Percentiles rank a stretch among this genome's conserved stretches.
Conservation (phyloP, 1,140 invertebrate genomes). For the Mactra quadrangularis region DNA sequence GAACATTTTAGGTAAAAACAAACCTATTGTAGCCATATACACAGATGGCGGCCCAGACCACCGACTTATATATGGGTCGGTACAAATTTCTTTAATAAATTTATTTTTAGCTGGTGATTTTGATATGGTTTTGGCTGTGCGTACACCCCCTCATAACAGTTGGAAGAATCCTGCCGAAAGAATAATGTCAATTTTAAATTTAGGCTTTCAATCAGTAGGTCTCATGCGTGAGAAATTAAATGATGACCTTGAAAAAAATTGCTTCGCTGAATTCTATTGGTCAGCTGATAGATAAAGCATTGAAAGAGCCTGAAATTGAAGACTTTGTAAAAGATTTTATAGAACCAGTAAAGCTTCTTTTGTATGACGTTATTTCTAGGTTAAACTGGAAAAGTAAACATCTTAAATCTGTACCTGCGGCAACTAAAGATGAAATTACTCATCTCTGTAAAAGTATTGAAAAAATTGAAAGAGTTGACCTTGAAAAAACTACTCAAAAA, state of each 20-base stretch:
- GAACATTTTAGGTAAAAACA: neutral
- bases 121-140: constrained; percentile 31
- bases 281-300: neutral
- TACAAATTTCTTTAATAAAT: constrained; percentile 56
- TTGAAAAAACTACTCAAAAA: no score
- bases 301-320: neutral
- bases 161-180: constrained; percentile 62
- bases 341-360: neutral
- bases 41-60: constrained; percentile 65
- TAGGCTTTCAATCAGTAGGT: constrained; percentile 56
- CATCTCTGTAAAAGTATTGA: no score
- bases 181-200: constrained; percentile 61
- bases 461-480: no score
- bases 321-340: neutral
- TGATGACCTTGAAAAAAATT: constrained; percentile 3
- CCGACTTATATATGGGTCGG: constrained; percentile 58
- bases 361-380: neutral
- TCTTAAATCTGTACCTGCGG: neutral
- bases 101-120: no score
- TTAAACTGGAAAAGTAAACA: constrained; percentile 1
- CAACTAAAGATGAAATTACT: constrained; percentile 13
- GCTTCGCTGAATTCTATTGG: neutral
- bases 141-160: constrained; percentile 44
- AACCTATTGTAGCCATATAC: no score
- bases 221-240: constrained; percentile 39